These are phyloP conservation scores for Guaruba guarouba DNA, from an alignment of 2,113 vertebrate species.

Conservation along the genomic window DNA sequence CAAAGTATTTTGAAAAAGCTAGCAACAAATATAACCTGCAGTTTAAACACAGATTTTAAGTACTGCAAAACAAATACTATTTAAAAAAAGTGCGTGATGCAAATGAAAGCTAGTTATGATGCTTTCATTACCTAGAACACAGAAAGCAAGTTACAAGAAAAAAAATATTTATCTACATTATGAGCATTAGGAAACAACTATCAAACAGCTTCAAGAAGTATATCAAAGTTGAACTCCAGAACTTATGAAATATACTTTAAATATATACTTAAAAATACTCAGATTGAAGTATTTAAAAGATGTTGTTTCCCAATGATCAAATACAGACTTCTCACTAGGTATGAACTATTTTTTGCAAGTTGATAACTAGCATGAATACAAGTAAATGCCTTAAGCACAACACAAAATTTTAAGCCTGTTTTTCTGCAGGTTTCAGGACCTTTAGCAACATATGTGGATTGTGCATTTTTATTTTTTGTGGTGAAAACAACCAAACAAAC, in stretches of 20 bases:
- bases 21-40: background rate
- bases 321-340: background rate
- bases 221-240: background rate
- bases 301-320: background rate
- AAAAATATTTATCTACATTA: background rate
- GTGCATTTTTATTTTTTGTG: fast-evolving
- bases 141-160: background rate
- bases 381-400: background rate
- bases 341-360: background rate
- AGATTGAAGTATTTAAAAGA: background rate
- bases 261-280: background rate
- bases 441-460: fast-evolving
- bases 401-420: background rate
- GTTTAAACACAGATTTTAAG: background rate
- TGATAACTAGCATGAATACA: background rate
- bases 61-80: background rate
- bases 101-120: background rate
- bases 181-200: background rate
- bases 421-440: background rate
- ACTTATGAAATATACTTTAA: background rate
- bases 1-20: background rate
- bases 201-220: background rate
- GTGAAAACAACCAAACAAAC: background rate
- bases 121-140: background rate
- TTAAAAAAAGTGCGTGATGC: background rate